Conservation (phyloP, 2,888 invertebrate genomes). For the Oscheius sp. region DNA sequence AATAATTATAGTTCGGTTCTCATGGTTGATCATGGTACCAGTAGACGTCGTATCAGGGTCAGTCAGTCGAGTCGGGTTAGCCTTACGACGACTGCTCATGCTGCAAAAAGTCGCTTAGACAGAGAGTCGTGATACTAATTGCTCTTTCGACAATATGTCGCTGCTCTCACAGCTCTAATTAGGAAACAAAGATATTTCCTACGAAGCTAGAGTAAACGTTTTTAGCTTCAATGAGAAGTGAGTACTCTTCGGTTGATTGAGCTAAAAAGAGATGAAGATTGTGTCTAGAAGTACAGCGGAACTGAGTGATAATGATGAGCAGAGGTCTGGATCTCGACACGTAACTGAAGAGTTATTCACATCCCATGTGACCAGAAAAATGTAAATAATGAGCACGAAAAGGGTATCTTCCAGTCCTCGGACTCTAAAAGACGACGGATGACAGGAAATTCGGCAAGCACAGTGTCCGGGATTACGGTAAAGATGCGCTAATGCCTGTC, state of each 20-base stretch:
- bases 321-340: no score
- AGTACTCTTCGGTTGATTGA: no score
- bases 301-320: no score
- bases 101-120: constrained; percentile 46
- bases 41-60: neutral
- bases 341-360: no score
- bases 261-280: no score
- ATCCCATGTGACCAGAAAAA: no score
- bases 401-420: no score
- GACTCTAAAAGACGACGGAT: no score
- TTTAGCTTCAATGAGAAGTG: no score
- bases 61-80: constrained; percentile 52
- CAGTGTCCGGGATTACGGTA: constrained; percentile 20
- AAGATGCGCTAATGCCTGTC: constrained; percentile 9
- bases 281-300: no score
- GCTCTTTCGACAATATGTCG: constrained; percentile 30
- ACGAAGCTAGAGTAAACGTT: no score
- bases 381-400: no score
- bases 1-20: constrained; percentile 19
- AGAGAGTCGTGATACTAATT: constrained; percentile 17
- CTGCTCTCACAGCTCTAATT: constrained; percentile 16
- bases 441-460: constrained; percentile 21
- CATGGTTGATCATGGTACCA: constrained; percentile 13
- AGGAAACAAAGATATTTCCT: constrained; percentile 14
- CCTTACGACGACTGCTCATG: constrained; percentile 67